Conservation (phyloP, 2,888 invertebrate species). For the Cephalotes varians region DNA sequence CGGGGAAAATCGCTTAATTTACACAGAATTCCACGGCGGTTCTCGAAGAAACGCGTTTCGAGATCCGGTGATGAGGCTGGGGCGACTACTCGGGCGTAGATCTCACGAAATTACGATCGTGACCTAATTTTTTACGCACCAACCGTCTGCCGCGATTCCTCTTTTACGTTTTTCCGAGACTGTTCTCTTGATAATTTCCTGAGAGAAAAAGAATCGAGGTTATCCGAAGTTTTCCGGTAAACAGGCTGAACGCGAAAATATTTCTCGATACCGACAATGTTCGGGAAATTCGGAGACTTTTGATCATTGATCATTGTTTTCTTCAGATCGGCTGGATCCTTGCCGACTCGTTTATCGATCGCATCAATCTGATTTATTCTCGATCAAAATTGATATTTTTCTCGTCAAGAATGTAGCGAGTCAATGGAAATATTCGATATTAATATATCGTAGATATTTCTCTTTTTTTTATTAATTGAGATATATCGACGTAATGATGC, state of each 20-base stretch:
- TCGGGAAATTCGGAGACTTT: conserved; percentile 2
- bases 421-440: too few relatives aligned
- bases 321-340: background rate
- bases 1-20: conserved; percentile 46
- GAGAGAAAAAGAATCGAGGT: background rate
- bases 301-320: background rate
- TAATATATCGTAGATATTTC: background rate
- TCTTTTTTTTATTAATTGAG: conserved; percentile 22
- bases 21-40: conserved; percentile 7
- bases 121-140: conserved; percentile 15
- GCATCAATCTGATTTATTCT: conserved; percentile 1
- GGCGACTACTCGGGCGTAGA: background rate
- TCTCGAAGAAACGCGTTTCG: conserved; percentile 7
- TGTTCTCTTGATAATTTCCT: conserved; percentile 9
- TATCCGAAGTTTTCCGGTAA: background rate
- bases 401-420: background rate
- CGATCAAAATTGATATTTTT: conserved; percentile 13
- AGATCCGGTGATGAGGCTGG: background rate
- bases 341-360: background rate
- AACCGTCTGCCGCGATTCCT: background rate
- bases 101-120: conserved; percentile 10
- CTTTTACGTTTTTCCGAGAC: background rate
- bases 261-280: background rate
- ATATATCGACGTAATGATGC: conserved; percentile 32
- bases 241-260: background rate